Percentiles rank a stretch among this genome's conserved stretches.
Conservation (phyloP, 92 coral and sea anemone species). For the Palythoa caribaeorum region DNA sequence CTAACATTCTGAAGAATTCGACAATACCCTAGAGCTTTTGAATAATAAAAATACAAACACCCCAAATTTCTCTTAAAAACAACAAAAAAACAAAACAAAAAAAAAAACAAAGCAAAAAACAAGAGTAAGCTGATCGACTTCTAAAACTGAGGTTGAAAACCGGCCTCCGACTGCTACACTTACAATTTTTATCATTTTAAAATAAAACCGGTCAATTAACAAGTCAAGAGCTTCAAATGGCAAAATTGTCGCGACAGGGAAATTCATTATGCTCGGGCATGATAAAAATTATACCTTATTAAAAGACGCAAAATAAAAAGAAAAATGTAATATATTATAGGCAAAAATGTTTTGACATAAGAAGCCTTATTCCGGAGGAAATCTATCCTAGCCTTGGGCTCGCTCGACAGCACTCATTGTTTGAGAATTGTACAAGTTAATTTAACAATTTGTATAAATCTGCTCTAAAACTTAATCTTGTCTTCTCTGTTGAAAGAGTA, state of each 20-base stretch:
- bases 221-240: not conserved
- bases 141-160: not conserved
- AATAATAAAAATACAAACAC: no score
- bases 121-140: not conserved
- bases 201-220: slow-evolving; percentile 7
- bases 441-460: not conserved
- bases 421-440: not conserved
- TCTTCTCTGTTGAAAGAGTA: not conserved
- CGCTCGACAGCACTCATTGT: not conserved
- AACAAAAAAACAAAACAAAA: no score
- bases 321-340: not conserved
- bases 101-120: no score
- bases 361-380: slow-evolving; percentile 18
- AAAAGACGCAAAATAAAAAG: not conserved
- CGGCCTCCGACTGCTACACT: not conserved
- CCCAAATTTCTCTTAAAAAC: no score
- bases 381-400: not conserved
- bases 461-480: not conserved
- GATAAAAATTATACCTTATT: not conserved
- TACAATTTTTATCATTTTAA: not conserved
- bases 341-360: slow-evolving; percentile 9
- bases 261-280: not conserved
- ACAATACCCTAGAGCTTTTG: not conserved
- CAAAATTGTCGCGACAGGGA: not conserved
- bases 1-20: not conserved